These are phyloP conservation scores for Pterocles burchelli DNA, from an alignment of 2,113 vertebrate genomes.

Conservation along the genomic window DNA sequence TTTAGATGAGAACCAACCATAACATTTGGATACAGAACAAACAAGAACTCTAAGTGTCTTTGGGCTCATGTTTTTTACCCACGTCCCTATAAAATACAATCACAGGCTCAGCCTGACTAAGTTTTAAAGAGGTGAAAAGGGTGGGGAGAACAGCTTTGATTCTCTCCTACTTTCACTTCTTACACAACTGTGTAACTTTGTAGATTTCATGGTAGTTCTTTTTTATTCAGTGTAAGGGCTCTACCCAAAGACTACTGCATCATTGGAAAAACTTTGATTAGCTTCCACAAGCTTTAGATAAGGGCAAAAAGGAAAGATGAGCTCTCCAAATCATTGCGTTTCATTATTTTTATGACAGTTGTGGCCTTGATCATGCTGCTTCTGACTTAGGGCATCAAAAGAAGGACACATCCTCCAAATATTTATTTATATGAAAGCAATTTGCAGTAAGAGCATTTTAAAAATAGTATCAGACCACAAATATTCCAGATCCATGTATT, in stretches of 20 bases:
- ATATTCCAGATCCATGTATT: background rate
- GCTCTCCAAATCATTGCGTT: background rate
- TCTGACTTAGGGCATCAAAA: background rate
- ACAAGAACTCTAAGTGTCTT: background rate
- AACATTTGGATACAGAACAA: background rate
- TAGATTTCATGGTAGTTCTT: background rate
- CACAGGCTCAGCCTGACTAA: background rate
- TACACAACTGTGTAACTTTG: background rate
- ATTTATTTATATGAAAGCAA: constrained; percentile 8
- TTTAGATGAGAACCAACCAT: background rate
- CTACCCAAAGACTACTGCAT: background rate
- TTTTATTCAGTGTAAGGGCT: background rate
- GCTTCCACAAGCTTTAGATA: constrained; percentile 3
- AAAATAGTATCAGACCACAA: constrained; percentile 1
- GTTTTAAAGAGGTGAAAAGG: background rate
- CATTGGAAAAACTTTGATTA: background rate
- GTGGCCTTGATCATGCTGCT: background rate
- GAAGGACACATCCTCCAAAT: background rate
- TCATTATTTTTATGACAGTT: constrained; percentile 12
- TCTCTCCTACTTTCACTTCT: background rate
- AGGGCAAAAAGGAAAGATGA: background rate
- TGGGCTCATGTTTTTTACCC: background rate
- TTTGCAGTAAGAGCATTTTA: background rate
- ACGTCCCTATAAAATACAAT: background rate
- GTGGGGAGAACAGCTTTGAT: background rate